These are phyloP conservation scores for Aphelenchoides bicaudatus DNA, from an alignment of 2,888 invertebrate genomes.

Conservation along the genomic window DNA sequence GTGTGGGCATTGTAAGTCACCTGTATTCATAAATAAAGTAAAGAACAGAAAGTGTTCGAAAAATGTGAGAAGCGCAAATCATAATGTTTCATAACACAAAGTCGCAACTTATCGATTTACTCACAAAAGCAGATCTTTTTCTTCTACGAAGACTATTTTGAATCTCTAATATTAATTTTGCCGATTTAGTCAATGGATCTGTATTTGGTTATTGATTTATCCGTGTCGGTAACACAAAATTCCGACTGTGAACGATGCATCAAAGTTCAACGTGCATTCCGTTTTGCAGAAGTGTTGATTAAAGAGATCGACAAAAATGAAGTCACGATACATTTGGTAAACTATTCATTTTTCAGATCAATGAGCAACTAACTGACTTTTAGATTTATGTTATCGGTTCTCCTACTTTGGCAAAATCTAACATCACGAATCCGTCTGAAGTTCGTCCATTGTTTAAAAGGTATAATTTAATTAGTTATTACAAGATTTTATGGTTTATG, in stretches of 20 bases:
- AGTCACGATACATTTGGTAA: conserved; percentile 6
- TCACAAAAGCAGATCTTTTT: background rate
- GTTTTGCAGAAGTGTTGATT: conserved; percentile 6
- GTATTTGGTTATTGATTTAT: background rate
- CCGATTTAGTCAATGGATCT: background rate
- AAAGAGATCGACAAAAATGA: background rate
- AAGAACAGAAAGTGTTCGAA: background rate
- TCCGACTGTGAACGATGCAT: background rate
- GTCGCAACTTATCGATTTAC: background rate
- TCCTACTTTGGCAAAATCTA: background rate
- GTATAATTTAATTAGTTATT: conserved; percentile 1
- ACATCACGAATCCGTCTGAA: background rate
- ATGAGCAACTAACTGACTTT: background rate
- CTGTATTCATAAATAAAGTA: background rate
- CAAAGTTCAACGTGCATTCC: background rate
- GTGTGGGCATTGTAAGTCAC: background rate
- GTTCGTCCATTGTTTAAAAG: background rate
- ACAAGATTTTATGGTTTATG: background rate
- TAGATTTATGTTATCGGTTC: background rate
- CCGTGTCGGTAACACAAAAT: conserved; percentile 5
- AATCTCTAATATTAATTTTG: background rate
- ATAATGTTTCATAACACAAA: background rate
- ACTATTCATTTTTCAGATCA: background rate
- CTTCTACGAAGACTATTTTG: background rate
- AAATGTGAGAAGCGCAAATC: background rate